Percentiles rank a stretch among this genome's conserved stretches.
These are phyloP conservation scores for Dysmachus trigonus DNA, from an alignment of 2,888 invertebrate species.

Conservation along the genomic window DNA sequence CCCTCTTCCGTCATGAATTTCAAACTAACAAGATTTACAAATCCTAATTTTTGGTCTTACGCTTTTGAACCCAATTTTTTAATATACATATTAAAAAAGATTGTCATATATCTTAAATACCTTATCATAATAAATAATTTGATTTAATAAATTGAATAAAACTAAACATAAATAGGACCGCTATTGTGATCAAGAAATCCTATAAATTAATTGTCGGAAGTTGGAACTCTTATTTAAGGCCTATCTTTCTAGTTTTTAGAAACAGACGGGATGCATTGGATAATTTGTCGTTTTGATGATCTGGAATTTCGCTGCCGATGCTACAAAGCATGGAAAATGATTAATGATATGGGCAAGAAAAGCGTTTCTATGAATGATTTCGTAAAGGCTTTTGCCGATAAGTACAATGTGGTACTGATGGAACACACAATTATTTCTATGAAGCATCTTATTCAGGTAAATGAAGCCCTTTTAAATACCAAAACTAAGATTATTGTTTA, in stretches of 20 bases:
- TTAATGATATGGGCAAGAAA: conserved; percentile 52
- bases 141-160: no score
- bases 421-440: conserved; percentile 59
- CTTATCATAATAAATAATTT: no score
- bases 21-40: no score
- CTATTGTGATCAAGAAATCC: no score
- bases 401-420: conserved; percentile 55
- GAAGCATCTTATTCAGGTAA: conserved; percentile 62
- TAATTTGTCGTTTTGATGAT: conserved; percentile 61
- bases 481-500: no score
- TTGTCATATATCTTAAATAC: no score
- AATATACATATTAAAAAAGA: no score
- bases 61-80: no score
- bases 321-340: conserved; percentile 59
- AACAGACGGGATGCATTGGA: conserved; percentile 58
- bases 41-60: no score
- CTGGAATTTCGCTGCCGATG: conserved; percentile 59
- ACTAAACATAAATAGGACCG: no score
- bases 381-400: conserved; percentile 56
- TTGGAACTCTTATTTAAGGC: not conserved
- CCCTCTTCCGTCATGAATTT: no score
- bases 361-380: conserved; percentile 56
- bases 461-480: not conserved
- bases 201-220: no score
- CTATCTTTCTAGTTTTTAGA: conserved; percentile 52